Evolutionary conservation across 2,113 vertebrate species (phyloP), one percentile per base, ranked within the genome.

Genomic region (Microcebus tavaratra): DNA sequence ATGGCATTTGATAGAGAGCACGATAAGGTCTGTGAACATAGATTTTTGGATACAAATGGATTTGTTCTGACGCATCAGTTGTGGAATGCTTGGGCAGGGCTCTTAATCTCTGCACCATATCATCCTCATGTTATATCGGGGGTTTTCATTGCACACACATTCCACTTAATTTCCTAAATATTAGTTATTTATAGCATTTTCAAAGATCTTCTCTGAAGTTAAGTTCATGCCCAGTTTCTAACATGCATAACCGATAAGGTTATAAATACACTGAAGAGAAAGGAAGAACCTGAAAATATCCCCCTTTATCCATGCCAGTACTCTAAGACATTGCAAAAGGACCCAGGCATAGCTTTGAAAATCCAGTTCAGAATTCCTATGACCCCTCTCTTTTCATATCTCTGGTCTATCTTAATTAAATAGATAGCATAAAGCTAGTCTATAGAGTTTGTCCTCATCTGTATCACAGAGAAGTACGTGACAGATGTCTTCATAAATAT

Each of bases 401-500:
- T 80, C 48, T 87, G 55, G 11, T 75, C 55, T 75, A 1, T 55
- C 78, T 18, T 84, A 31, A 83, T 53, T 6, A 15, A 92, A 61
- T 63, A 68, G n/a, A 36, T 65, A 70, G 48, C n/a, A n/a, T 39
- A 88, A 91, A 86, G 18, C 75, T 83, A 27, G 42, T 50, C 42
- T 73, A 31, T 20, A 81, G 18, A 94, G 53, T 57, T 91, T 93
- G n/a, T 29, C 65, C n/a, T 95, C 67, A 82, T 81, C 25, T 81
- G 21, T 73, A 48, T 93, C 55, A 21, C n/a, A 85, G 75, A 92
- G n/a, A 92, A 89, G 31, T 63, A 59, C 42, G 53, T 87, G 45
- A 81, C 23, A 14, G 84, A 92, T 76, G 29, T 92, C 88, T 94
- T 96, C 70, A 59, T 59, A 96, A 72, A 18, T 95, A 61, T 42